Conservation (phyloP, 2,797 vertebrate genomes). For the Sebastes taczanowskii region DNA sequence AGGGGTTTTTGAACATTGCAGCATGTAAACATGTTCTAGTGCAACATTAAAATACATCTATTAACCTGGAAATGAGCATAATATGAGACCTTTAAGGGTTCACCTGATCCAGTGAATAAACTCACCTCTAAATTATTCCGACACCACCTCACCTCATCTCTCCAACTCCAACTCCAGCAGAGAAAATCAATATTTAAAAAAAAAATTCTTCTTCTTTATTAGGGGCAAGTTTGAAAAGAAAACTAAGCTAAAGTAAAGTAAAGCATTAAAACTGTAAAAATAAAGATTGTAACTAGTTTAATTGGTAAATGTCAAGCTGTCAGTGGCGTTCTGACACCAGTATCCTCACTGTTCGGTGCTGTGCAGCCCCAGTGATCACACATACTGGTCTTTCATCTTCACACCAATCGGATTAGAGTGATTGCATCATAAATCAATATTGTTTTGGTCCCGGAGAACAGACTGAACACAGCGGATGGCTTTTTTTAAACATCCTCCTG, state of each 20-base stretch:
- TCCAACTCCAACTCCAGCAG: not conserved
- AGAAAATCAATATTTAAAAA: conserved; percentile 24
- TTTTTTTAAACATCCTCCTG: conserved; percentile 32
- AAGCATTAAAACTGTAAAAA: not conserved
- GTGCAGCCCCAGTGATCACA: not conserved
- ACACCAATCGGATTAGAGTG: conserved; percentile 18
- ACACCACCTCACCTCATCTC: not conserved
- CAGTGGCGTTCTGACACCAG: not conserved
- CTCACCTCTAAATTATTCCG: conserved; percentile 11
- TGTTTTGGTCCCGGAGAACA: conserved; percentile 15
- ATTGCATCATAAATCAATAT: conserved; percentile 43
- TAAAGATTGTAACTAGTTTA: not conserved
- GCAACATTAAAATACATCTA: no score
- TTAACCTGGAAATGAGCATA: no score
- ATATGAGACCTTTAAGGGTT: no score
- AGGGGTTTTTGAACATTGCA: no score
- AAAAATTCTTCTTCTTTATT: conserved; percentile 11
- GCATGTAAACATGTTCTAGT: no score
- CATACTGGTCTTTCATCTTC: conserved; percentile 9
- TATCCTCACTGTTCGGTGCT: not conserved
- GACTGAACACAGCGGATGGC: not conserved
- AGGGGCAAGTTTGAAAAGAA: not conserved
- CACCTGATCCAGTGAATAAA: conserved; percentile 36
- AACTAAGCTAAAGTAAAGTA: not conserved
- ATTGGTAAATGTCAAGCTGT: not conserved